Evolutionary conservation across 2,797 vertebrate species (phyloP).

Genomic region (Argya squamiceps): DNA sequence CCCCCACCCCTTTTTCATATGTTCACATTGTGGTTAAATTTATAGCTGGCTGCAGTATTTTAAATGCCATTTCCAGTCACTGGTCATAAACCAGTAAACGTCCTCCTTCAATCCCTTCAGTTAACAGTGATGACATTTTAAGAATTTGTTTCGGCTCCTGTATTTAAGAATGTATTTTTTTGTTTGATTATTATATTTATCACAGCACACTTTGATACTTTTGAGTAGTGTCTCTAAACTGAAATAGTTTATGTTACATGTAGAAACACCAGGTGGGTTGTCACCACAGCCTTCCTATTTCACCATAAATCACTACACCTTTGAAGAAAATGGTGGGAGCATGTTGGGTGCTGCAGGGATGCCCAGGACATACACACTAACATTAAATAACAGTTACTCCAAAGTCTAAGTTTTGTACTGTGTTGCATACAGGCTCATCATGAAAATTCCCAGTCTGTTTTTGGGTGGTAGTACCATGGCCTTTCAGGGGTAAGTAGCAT

Average conservation of each 20-base stretch:
- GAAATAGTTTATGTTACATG: not conserved
- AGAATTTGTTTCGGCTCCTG: not conserved
- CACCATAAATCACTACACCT: not conserved
- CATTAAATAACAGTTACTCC: not conserved
- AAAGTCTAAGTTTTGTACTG: not conserved
- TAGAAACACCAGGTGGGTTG: not conserved
- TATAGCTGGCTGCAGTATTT: not conserved
- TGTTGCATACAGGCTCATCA: fast-evolving
- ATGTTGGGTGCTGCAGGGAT: not conserved
- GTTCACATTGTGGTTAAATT: not conserved
- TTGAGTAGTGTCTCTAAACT: not conserved
- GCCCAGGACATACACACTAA: not conserved
- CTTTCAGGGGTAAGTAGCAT: not conserved
- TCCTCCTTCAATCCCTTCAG: not conserved
- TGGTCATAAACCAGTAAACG: not conserved
- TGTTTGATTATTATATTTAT: not conserved
- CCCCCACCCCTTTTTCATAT: not conserved
- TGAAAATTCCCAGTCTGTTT: not conserved
- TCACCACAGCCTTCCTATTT: not conserved
- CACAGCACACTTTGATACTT: not conserved
- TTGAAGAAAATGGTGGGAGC: not conserved
- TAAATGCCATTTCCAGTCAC: not conserved
- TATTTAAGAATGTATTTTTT: not conserved
- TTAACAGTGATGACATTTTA: not conserved
- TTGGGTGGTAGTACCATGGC: not conserved